Evolutionary conservation across 2,797 vertebrate genomes (phyloP).

Genomic region (Microchirus variegatus): DNA sequence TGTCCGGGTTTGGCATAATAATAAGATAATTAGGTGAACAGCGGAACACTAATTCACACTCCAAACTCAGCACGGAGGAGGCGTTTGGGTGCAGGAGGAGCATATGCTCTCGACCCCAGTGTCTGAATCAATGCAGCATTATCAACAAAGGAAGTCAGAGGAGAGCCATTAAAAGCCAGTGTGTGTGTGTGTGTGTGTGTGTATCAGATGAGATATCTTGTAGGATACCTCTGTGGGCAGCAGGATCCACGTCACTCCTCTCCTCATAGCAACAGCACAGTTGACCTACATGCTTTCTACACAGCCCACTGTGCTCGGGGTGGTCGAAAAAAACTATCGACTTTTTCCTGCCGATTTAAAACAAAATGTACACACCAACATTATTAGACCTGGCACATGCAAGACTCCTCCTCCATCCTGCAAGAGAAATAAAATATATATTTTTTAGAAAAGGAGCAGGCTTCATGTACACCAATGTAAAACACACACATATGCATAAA

Average conservation of each 20-base stretch:
- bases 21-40: slow-evolving; percentile 42
- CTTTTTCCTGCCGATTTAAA: slow-evolving; percentile 15
- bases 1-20: slow-evolving; percentile 50
- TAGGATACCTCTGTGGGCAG: slow-evolving; percentile 74
- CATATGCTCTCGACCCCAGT: background rate
- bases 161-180: slow-evolving; percentile 28
- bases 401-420: slow-evolving; percentile 7
- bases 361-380: slow-evolving; percentile 6
- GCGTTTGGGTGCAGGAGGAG: slow-evolving; percentile 23
- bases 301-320: slow-evolving; percentile 53
- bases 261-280: slow-evolving; percentile 75
- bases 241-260: slow-evolving; percentile 77
- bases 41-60: slow-evolving; percentile 20
- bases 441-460: background rate
- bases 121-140: slow-evolving; percentile 46
- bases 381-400: slow-evolving; percentile 5
- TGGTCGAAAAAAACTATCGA: slow-evolving; percentile 41
- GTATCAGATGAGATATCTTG: slow-evolving; percentile 59
- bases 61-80: slow-evolving; percentile 19
- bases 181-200: slow-evolving; percentile 26
- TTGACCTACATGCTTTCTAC: slow-evolving; percentile 78
- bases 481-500: background rate
- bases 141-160: slow-evolving; percentile 49
- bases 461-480: background rate
- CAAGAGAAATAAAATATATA: background rate